These are phyloP conservation scores for Phoxinus phoxinus DNA, from an alignment of 2,113 vertebrate genomes.

Conservation along the genomic window DNA sequence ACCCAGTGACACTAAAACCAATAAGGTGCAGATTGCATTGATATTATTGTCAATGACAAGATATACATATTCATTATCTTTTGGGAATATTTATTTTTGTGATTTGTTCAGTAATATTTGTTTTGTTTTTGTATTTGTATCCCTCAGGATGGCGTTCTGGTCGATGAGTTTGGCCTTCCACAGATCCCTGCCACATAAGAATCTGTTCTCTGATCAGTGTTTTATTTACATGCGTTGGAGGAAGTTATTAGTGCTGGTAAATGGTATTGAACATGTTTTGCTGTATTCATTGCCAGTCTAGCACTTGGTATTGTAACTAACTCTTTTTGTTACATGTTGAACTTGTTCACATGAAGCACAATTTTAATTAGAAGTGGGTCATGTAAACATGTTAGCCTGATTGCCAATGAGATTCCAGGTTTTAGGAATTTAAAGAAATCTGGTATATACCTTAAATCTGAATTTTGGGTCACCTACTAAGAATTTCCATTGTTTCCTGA, in stretches of 20 bases:
- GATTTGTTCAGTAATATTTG: background rate
- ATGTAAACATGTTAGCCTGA: background rate
- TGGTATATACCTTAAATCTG: background rate
- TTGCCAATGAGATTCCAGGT: background rate
- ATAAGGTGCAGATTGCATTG: conserved; percentile 82
- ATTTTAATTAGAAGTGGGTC: background rate
- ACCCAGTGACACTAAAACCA: conserved; percentile 89
- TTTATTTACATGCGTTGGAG: background rate
- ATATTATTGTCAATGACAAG: background rate
- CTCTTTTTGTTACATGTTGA: background rate
- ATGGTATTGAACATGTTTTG: conserved; percentile 52
- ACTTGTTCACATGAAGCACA: background rate
- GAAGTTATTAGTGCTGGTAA: conserved; percentile 50
- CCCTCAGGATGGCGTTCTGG: conserved; percentile 91
- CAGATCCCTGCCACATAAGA: conserved; percentile 94
- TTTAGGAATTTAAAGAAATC: background rate
- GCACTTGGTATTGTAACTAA: conserved; percentile 61
- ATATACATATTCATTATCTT: background rate
- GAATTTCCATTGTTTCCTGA: background rate
- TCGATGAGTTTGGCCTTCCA: conserved; percentile 96
- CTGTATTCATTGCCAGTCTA: conserved; percentile 60
- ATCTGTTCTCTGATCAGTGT: conserved; percentile 59
- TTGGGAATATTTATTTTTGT: background rate
- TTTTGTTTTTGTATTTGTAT: conserved; percentile 37
- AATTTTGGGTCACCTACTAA: background rate